phyloP scores from a whole-genome alignment of 2,113 vertebrate species.

The Deroptyus accipitrinus region DNA sequence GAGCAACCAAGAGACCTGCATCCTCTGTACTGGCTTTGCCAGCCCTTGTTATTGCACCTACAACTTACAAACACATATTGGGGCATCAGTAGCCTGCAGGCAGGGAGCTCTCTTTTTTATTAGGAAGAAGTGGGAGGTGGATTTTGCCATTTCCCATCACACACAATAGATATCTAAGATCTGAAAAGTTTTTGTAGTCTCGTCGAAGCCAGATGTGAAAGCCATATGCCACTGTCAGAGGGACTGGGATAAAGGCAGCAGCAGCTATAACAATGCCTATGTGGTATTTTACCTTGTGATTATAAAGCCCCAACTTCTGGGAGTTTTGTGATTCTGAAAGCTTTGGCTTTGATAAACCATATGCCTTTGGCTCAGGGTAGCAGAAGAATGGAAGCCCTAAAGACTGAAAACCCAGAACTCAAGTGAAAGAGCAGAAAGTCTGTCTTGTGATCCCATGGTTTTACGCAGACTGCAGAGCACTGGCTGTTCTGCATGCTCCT shows the following conservation, averaged over 20 bases:
- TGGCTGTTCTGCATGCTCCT: background rate
- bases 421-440: background rate
- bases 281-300: background rate
- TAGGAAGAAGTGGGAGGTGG: background rate
- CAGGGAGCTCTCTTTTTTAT: background rate
- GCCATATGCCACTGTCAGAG: background rate
- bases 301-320: background rate
- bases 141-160: background rate
- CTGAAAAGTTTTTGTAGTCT: background rate
- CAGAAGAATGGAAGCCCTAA: background rate
- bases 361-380: background rate
- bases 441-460: background rate
- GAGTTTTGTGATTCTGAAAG: background rate
- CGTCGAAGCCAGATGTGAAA: background rate
- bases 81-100: background rate
- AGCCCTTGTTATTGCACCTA: background rate
- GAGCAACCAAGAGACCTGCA: background rate
- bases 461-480: background rate
- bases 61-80: rapidly evolving
- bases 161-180: background rate
- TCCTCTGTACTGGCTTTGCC: background rate
- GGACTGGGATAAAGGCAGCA: background rate
- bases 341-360: background rate
- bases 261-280: background rate
- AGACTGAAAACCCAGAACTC: background rate